Conservation (phyloP, 2,888 invertebrate species). For the Celastrina argiolus region DNA sequence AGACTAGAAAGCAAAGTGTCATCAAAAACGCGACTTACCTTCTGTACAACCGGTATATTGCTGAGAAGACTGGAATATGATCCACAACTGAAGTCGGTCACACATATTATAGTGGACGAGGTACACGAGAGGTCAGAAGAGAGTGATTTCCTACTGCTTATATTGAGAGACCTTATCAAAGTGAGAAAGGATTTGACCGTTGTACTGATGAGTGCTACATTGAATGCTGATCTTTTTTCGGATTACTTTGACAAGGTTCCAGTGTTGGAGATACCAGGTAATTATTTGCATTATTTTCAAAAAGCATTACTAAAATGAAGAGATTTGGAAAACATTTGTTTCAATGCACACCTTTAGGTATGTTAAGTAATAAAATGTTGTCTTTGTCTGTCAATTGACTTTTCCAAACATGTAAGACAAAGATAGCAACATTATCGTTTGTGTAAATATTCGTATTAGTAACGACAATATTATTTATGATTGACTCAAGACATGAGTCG, state of each 20-base stretch:
- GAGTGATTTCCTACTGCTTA: constrained; percentile 92
- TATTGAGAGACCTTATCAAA: constrained; percentile 85
- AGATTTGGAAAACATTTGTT: too few relatives aligned
- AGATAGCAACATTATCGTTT: too few relatives aligned
- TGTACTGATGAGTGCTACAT: constrained; percentile 95
- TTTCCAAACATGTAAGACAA: too few relatives aligned
- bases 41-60: constrained; percentile 96
- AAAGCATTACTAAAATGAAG: too few relatives aligned
- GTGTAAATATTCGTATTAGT: too few relatives aligned
- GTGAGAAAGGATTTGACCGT: constrained; percentile 87
- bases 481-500: too few relatives aligned
- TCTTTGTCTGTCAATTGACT: too few relatives aligned
- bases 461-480: too few relatives aligned
- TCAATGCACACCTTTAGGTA: too few relatives aligned
- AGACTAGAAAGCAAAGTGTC: constrained; percentile 88
- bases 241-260: constrained; percentile 89
- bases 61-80: constrained; percentile 90
- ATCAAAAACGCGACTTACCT: constrained; percentile 87
- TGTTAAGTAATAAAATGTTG: too few relatives aligned
- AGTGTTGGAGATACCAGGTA: constrained; percentile 87
- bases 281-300: not conserved
- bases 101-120: constrained; percentile 93
- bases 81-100: constrained; percentile 84
- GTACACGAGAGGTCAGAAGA: constrained; percentile 95
- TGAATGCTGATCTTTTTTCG: constrained; percentile 91